A percentile compares a stretch with the other conserved stretches of the same genome.
Conservation (phyloP, 2,797 vertebrate species). For the Scolopax bukidnonensis region DNA sequence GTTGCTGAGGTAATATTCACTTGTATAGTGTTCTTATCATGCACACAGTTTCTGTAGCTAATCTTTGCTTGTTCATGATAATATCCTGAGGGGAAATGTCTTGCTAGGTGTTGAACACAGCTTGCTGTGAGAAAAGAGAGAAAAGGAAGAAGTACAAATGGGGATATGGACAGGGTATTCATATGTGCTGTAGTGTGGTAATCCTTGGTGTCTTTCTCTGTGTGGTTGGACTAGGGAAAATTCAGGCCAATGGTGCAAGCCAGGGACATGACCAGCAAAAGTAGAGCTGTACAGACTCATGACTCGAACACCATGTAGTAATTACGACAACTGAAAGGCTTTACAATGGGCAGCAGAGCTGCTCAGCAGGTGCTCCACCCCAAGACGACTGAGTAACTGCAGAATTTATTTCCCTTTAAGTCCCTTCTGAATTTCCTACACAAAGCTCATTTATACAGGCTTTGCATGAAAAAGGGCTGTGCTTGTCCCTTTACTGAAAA, state of each 20-base stretch:
- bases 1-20: background rate
- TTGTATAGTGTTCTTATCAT: slow-evolving; percentile 4
- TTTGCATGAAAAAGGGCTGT: background rate
- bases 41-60: background rate
- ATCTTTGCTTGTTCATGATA: slow-evolving; percentile 9
- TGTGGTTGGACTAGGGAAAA: background rate
- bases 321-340: background rate
- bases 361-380: background rate
- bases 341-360: background rate
- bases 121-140: background rate
- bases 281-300: background rate
- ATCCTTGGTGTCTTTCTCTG: background rate
- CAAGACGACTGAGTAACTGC: background rate
- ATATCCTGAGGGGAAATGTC: slow-evolving; percentile 3
- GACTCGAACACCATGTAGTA: background rate
- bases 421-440: slow-evolving; percentile 15
- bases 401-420: slow-evolving; percentile 15
- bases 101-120: background rate
- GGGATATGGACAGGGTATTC: background rate
- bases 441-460: background rate
- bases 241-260: background rate
- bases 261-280: background rate
- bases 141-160: background rate
- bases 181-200: background rate
- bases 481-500: background rate